Evolutionary conservation across 2,797 vertebrate genomes (phyloP), one percentile per base, ranked within the genome.

Genomic region (Emys orbicularis): DNA sequence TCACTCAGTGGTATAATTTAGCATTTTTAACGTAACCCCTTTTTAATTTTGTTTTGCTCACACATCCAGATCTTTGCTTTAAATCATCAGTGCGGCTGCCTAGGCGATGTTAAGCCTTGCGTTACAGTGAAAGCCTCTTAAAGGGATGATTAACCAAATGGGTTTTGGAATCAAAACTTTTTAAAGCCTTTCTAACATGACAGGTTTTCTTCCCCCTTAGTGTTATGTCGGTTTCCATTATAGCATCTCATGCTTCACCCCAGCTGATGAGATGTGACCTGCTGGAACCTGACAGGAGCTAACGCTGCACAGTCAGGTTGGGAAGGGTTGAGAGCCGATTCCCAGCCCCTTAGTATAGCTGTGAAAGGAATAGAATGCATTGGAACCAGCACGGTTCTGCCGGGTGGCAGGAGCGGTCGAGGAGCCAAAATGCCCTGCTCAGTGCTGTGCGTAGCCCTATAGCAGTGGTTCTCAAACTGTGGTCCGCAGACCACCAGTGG

Each of bases 1-100:
- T 83, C 89, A 95, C 79, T 96, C 90, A 76, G 13, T 12, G 49
- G 76, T 65, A 53, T 88, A 88, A 31, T 15, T 19, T 54, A 88
- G 86, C 5, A 21, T 56, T 82, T 95, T 44, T 52, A 52, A 37
- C 84, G 61, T 65, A 81, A 79, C 56, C 5, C 8, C 25, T 89
- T 31, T 72, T 49, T 47, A 25, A 3, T 6, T 18, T 44, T 15
- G 47, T 44, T 53, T 52, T 13, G n/a, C 53, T 68, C 25, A 0
- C 77, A 92, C 81, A 12, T 61, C 59, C 18, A 53, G 53, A 27
- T 84, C 41, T 76, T 37, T 44, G 1, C 49, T 94, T 90, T 76
- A 53, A 6, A 3, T 57, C 23, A 21, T 29, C 41, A 47, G 18
- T 54, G 68, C 13, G 47, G 68, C 34, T 84, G 21, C 47, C 90